Conservation (phyloP, 2,113 vertebrate genomes). For the Camelus bactrianus region DNA sequence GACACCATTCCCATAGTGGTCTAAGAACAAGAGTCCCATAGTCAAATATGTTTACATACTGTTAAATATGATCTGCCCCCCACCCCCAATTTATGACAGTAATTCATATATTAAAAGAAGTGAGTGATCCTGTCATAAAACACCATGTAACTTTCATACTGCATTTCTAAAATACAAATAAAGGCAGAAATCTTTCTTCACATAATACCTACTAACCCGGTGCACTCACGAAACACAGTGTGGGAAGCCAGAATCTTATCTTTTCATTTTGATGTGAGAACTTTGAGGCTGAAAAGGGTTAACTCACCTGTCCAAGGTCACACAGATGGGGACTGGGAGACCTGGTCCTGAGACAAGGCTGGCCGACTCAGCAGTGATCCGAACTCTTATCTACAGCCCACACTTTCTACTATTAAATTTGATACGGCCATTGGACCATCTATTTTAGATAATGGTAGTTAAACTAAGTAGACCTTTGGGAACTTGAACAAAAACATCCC, state of each 20-base stretch:
- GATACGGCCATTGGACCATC: not conserved
- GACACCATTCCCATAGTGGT: not conserved
- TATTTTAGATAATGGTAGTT: constrained; percentile 9
- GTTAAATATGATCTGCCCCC: not conserved
- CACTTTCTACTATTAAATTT: not conserved
- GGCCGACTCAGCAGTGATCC: not conserved
- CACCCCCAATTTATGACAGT: not conserved
- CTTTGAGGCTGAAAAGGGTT: not conserved
- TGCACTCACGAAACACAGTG: not conserved
- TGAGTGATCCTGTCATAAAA: not conserved
- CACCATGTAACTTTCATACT: not conserved
- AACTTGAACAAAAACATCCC: not conserved
- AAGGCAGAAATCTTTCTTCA: not conserved
- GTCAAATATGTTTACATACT: not conserved
- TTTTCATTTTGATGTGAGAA: constrained; percentile 22
- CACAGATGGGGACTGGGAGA: not conserved
- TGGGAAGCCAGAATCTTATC: not conserved
- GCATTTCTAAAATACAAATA: constrained; percentile 28
- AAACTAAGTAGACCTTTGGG: not conserved
- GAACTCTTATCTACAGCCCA: not conserved
- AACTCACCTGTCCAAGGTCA: not conserved
- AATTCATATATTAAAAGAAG: constrained; percentile 23
- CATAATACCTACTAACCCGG: not conserved
- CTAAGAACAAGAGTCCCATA: not conserved
- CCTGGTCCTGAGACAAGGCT: not conserved